phyloP scores from a whole-genome alignment of 2,797 vertebrate species.

The Thunnus albacares region DNA sequence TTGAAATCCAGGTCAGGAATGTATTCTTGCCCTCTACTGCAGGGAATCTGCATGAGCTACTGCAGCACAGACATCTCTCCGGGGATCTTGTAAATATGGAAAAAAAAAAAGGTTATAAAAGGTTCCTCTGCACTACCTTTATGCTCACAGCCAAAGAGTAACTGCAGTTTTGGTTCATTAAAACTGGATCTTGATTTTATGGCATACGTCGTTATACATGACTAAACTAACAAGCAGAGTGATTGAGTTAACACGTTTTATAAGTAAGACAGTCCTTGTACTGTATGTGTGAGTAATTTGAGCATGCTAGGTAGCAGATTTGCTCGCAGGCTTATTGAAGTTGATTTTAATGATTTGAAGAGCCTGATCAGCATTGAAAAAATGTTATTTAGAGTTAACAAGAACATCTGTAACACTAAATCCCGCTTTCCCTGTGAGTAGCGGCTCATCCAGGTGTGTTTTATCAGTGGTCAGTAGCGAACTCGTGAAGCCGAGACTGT shows the following conservation, averaged over 20 bases:
- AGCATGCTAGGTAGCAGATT: background rate
- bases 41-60: conserved; percentile 21
- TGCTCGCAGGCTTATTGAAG: background rate
- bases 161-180: background rate
- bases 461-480: background rate
- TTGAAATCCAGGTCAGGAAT: conserved; percentile 52
- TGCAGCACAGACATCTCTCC: conserved; percentile 19
- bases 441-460: background rate
- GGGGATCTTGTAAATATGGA: background rate
- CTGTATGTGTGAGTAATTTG: background rate
- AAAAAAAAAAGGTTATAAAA: background rate
- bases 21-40: conserved; percentile 47
- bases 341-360: background rate
- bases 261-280: background rate
- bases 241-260: background rate
- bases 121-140: background rate
- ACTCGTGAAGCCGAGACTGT: background rate
- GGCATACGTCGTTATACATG: background rate
- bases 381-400: conserved; percentile 1
- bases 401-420: background rate
- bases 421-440: background rate
- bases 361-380: background rate
- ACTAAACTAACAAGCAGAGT: background rate
- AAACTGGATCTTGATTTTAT: background rate
- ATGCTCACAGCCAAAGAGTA: background rate